Percentiles rank a stretch among this genome's conserved stretches.
Evolutionary conservation across 2,888 invertebrate species (phyloP).

Genomic region (Perithous albicinctus): DNA sequence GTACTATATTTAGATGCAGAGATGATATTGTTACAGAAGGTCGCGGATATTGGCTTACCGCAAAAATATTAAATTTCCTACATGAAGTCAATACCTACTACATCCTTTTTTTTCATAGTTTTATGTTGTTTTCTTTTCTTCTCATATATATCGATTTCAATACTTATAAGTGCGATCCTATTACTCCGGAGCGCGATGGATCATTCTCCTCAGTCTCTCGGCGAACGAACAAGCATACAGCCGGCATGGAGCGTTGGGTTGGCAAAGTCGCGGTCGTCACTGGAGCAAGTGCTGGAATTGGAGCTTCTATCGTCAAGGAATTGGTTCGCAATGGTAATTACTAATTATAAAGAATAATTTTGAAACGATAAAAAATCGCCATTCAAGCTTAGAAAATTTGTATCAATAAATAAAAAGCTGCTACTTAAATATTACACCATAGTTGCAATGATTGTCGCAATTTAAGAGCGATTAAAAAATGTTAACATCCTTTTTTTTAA

Average conservation of each 20-base stretch:
- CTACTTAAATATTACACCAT: no score
- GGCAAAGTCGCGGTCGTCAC: conserved; percentile 85
- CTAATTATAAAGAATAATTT: not conserved
- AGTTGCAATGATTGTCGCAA: no score
- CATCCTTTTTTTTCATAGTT: not conserved
- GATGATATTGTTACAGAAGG: conserved; percentile 44
- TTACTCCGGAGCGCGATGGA: conserved; percentile 52
- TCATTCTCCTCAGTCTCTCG: conserved; percentile 52
- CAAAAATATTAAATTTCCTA: conserved; percentile 68
- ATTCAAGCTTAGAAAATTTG: not conserved
- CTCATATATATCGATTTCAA: conserved; percentile 70
- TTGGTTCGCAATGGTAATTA: conserved; percentile 83
- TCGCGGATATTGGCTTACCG: conserved; percentile 70
- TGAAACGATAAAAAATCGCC: no score
- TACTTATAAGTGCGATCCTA: conserved; percentile 73
- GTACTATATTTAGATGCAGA: not conserved
- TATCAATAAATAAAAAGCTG: no score
- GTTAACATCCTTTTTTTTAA: no score
- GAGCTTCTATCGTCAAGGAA: conserved; percentile 81
- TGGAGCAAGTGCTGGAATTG: conserved; percentile 85
- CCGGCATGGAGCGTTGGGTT: conserved; percentile 83
- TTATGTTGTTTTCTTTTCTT: conserved; percentile 25
- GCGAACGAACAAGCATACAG: conserved; percentile 44
- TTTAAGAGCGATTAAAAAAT: no score
- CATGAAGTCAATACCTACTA: conserved; percentile 32